phyloP scores from a whole-genome alignment of 35 echinoderm and acorn worm species.

The Heliocidaris erythrogramma region DNA sequence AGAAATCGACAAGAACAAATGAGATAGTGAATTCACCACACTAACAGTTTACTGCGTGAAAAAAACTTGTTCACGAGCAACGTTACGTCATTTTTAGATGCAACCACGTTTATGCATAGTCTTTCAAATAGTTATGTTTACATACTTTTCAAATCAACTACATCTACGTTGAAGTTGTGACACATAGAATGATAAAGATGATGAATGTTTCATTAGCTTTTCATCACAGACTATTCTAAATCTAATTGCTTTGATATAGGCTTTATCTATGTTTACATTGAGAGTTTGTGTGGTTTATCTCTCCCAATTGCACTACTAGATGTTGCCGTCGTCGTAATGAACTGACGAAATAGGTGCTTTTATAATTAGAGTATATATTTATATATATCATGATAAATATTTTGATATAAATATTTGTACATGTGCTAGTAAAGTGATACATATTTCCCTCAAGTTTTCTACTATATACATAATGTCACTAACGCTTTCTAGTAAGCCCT shows the following conservation, averaged over 20 bases:
- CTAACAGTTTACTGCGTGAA: neutral
- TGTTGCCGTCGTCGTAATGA: neutral
- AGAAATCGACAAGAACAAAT: neutral
- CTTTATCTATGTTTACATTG: neutral
- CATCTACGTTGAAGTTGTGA: neutral
- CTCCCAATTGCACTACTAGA: neutral
- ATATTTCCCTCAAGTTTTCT: slow-evolving; percentile 23
- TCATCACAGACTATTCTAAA: neutral
- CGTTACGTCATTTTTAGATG: slow-evolving; percentile 12
- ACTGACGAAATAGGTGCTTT: neutral
- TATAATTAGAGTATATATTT: neutral
- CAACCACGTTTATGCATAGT: slow-evolving; percentile 16
- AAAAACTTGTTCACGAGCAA: neutral
- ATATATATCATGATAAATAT: slow-evolving; percentile 25
- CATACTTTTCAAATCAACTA: neutral
- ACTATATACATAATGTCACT: slow-evolving; percentile 15
- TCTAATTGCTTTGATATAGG: slow-evolving; percentile 3
- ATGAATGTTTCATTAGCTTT: neutral
- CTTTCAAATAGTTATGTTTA: slow-evolving; percentile 8
- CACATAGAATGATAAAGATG: neutral
- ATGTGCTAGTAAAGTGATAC: slow-evolving; percentile 54
- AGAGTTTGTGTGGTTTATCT: neutral
- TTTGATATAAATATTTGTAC: slow-evolving; percentile 53
- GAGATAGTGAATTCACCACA: neutral
- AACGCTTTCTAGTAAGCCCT: slow-evolving; percentile 8